Conservation (phyloP, 2,113 vertebrate species). For the Turdus rufiventris region DNA sequence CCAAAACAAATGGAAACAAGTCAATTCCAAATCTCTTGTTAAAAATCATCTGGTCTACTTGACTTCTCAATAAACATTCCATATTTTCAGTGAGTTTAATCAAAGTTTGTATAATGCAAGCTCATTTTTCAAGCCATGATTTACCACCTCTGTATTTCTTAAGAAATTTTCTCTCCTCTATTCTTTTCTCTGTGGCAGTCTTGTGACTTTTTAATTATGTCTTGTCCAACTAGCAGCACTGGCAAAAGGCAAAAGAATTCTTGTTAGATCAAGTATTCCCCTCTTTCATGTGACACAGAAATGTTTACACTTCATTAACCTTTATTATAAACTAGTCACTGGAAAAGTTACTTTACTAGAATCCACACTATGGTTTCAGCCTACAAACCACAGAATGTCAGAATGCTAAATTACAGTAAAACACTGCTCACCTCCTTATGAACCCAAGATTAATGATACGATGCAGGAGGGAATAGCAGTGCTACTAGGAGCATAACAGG, state of each 20-base stretch:
- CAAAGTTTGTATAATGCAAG: neutral
- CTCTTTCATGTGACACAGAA: neutral
- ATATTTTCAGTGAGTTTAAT: neutral
- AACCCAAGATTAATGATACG: conserved; percentile 59
- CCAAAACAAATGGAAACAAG: neutral
- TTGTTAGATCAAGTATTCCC: neutral
- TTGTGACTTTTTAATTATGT: neutral
- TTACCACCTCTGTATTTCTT: neutral
- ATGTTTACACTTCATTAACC: conserved; percentile 31
- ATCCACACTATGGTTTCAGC: conserved; percentile 18
- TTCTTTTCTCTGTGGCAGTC: neutral
- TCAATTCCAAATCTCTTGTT: neutral
- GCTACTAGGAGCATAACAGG: neutral
- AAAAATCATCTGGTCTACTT: neutral
- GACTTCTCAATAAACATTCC: neutral
- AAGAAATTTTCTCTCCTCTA: neutral
- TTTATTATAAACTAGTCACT: conserved; percentile 38
- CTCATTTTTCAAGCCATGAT: neutral
- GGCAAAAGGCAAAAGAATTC: conserved; percentile 4
- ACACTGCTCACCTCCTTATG: conserved; percentile 56
- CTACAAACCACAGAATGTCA: conserved; percentile 28
- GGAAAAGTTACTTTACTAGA: conserved; percentile 49
- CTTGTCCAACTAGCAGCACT: neutral
- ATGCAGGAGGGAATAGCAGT: neutral
- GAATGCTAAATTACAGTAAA: conserved; percentile 43